Percentiles rank a stretch among this genome's conserved stretches.
Conservation (phyloP, 2,888 invertebrate genomes). For the Hydropsyche betteni region DNA sequence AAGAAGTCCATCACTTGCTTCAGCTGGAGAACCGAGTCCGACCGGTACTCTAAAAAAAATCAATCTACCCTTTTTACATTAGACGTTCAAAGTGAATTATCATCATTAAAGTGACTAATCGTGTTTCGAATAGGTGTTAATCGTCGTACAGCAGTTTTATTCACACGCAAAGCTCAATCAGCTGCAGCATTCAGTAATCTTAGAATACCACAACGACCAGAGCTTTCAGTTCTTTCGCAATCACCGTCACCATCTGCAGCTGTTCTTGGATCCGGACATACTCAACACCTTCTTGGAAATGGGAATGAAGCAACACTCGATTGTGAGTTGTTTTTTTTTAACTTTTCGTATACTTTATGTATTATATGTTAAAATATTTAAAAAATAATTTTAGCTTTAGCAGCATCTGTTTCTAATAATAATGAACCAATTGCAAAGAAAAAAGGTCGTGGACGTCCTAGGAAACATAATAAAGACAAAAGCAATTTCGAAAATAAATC, state of each 20-base stretch:
- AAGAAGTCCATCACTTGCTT: slow-evolving; percentile 56
- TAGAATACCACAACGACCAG: slow-evolving; percentile 43
- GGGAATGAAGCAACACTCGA: slow-evolving; percentile 38
- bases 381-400: slow-evolving; percentile 27
- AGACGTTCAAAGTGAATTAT: slow-evolving; percentile 26
- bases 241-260: slow-evolving; percentile 33
- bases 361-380: neutral
- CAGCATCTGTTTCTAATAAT: slow-evolving; percentile 52
- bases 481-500: slow-evolving; percentile 57
- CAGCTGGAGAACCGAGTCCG: slow-evolving; percentile 64
- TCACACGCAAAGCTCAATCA: slow-evolving; percentile 77
- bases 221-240: slow-evolving; percentile 41
- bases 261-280: neutral
- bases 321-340: slow-evolving; percentile 16
- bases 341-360: neutral
- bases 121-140: slow-evolving; percentile 50
- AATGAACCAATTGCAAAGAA: slow-evolving; percentile 60
- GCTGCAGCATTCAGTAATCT: slow-evolving; percentile 61
- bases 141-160: slow-evolving; percentile 71
- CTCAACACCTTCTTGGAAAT: slow-evolving; percentile 18
- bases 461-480: slow-evolving; percentile 62
- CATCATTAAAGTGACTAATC: neutral
- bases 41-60: slow-evolving; percentile 53
- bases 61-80: neutral
- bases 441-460: slow-evolving; percentile 63